Evolutionary conservation across 2,888 invertebrate genomes (phyloP).

Genomic region (Esperia sulphurella): DNA sequence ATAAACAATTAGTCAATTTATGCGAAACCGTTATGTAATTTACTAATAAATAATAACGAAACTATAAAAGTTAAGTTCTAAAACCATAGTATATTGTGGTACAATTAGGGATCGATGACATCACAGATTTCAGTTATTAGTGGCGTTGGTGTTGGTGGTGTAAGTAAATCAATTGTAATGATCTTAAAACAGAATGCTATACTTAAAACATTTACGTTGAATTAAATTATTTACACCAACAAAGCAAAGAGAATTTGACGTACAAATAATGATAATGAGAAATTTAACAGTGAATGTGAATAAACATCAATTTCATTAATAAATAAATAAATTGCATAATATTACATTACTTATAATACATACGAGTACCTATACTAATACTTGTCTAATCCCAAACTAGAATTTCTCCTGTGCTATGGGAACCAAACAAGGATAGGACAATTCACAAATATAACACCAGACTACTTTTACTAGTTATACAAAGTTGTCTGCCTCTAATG

Average conservation of each 20-base stretch:
- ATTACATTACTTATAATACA: too few relatives aligned
- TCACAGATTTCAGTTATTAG: slow-evolving; percentile 38
- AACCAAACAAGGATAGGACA: too few relatives aligned
- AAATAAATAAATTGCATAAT: too few relatives aligned
- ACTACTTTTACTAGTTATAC: too few relatives aligned
- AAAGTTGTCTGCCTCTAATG: too few relatives aligned
- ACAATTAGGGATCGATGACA: slow-evolving; percentile 23
- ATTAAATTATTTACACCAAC: slow-evolving; percentile 10
- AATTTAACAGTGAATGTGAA: slow-evolving; percentile 7
- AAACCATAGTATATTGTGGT: not conserved
- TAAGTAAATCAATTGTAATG: slow-evolving; percentile 31
- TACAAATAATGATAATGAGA: slow-evolving; percentile 4
- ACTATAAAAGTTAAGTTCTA: too few relatives aligned
- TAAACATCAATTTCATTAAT: slow-evolving; percentile 7
- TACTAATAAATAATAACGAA: not conserved
- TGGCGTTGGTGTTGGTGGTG: slow-evolving; percentile 24
- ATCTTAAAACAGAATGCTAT: too few relatives aligned
- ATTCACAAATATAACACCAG: too few relatives aligned
- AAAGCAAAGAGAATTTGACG: slow-evolving; percentile 10
- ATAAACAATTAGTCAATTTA: too few relatives aligned
- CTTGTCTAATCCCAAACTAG: too few relatives aligned
- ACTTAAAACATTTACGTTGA: not conserved
- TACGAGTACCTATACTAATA: too few relatives aligned
- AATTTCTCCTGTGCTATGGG: too few relatives aligned
- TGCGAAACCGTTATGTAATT: not conserved